Percentiles rank a stretch among this genome's conserved stretches.
Conservation (phyloP, 2,888 invertebrate genomes). For the Acronicta aceris region DNA sequence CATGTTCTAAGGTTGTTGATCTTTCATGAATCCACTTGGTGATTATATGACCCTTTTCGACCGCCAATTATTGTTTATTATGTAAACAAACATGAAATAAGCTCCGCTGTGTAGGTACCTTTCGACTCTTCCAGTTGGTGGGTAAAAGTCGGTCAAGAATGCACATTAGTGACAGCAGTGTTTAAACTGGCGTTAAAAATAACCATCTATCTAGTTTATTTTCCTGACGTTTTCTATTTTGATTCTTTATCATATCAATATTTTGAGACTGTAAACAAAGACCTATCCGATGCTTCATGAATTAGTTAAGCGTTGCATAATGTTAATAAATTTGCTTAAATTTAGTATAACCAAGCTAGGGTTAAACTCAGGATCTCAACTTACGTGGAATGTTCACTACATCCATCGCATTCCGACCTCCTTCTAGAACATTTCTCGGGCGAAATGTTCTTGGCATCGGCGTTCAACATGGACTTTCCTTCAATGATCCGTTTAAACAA, state of each 20-base stretch:
- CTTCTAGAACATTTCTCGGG: constrained; percentile 85
- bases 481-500: constrained; percentile 89
- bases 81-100: constrained; percentile 27
- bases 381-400: constrained; percentile 86
- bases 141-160: constrained; percentile 32
- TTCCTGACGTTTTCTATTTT: background rate
- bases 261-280: background rate
- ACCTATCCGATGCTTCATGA: background rate
- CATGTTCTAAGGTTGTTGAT: constrained; percentile 26
- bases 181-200: constrained; percentile 30
- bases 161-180: constrained; percentile 16
- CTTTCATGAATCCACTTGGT: background rate
- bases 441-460: constrained; percentile 72
- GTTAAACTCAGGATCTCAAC: constrained; percentile 56
- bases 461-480: constrained; percentile 88
- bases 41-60: constrained; percentile 14
- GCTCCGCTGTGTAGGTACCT: background rate
- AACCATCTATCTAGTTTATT: background rate
- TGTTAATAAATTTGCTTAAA: background rate
- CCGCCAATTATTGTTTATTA: constrained; percentile 7
- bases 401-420: constrained; percentile 84
- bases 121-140: constrained; percentile 14
- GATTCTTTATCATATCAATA: too few species aligned
- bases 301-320: background rate
- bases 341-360: constrained; percentile 8